Evolutionary conservation across 1,140 invertebrate genomes (phyloP).

Genomic region (Anastatus disparis): DNA sequence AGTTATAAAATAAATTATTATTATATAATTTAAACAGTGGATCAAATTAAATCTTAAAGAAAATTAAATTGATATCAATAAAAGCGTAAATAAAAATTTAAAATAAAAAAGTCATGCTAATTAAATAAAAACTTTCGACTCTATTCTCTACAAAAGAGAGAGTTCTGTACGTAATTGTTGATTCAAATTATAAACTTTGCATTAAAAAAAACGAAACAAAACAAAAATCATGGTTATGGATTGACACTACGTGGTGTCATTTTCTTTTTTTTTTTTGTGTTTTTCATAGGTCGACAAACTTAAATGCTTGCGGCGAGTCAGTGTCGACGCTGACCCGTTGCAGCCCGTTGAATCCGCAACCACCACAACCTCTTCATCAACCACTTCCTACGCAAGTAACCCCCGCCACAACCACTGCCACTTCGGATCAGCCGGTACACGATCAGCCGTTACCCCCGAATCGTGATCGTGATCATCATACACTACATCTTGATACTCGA

Average conservation of each 20-base stretch:
- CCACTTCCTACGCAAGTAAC: conserved; percentile 68
- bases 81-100: too few species aligned
- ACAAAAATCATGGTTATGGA: conserved; percentile 30
- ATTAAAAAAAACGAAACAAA: conserved; percentile 40
- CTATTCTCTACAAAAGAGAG: background rate
- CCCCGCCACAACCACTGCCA: conserved; percentile 64
- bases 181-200: too few species aligned
- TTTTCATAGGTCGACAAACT: conserved; percentile 68
- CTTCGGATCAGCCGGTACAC: conserved; percentile 62
- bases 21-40: too few species aligned
- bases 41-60: too few species aligned
- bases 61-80: too few species aligned
- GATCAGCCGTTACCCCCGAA: conserved; percentile 59
- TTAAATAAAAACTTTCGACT: conserved; percentile 24
- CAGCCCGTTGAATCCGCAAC: conserved; percentile 68
- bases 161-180: too few species aligned
- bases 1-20: too few species aligned
- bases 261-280: conserved; percentile 64
- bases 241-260: conserved; percentile 44
- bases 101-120: too few species aligned
- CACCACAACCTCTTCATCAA: conserved; percentile 67
- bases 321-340: conserved; percentile 68
- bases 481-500: conserved; percentile 70
- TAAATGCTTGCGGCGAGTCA: conserved; percentile 68
- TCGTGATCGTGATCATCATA: conserved; percentile 68